Evolutionary conservation across 1,140 invertebrate genomes (phyloP), one percentile per base, ranked within the genome.

Genomic region (Procambarus clarkii): DNA sequence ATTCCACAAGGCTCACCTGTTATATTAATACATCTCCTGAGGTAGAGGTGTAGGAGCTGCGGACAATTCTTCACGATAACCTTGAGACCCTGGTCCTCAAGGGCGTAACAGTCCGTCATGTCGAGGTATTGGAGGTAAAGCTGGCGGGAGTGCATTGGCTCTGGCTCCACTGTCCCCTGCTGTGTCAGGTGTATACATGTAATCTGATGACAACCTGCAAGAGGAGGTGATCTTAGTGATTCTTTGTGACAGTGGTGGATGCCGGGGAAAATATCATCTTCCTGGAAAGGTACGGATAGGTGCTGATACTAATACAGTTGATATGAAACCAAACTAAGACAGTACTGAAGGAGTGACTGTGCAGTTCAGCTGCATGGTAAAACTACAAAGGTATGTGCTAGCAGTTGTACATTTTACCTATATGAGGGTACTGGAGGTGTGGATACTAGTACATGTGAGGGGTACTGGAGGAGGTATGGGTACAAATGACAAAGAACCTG

Each of bases 31-130:
- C 98, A 99, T 93, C 98, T 95, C 92, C 98, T 95, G 34, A 99
- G 95, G 94, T 98, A 98, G n/a, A 99, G 95, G 94, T 97, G 98
- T 86, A 96, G 96, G 69, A 99, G 95, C 93, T 98, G 97, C 2
- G 97, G 97, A 95, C 97, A 98, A 87, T 97, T 97, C 69, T 97
- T 96, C 1, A 98, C 96, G 60, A 98, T 96, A 18, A 97, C 96
- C 90, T 97, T 96, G 2, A 99, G 95, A 7, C 97, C 97, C 44
- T 96, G 96, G 94, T 98, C 98, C 92, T 98, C 97, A 3, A 99
- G 95, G 11, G 95, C 95, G 69, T 96, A 95, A 94, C 98, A 99
- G 94, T 98, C 98, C 13, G 98, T 98, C 93, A 91, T 92, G 92
- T 95, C 95, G 54, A 95, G 93, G 91, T 94, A 94, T 34, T 94